phyloP scores from a whole-genome alignment of 1,140 invertebrate species.

The Paramacrobiotus metropolitanus region DNA sequence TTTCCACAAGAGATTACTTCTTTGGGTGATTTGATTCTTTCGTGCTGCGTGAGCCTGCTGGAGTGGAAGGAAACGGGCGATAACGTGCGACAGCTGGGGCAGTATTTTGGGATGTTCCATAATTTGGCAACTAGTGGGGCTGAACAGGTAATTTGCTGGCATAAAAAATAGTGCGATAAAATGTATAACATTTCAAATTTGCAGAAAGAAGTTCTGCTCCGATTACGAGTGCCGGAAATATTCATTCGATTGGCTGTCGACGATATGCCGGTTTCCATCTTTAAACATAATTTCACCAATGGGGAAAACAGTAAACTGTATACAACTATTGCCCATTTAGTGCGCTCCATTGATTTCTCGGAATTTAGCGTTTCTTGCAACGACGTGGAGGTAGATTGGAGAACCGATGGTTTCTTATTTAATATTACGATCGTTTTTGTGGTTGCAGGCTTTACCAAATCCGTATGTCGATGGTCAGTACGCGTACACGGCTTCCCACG shows the following conservation, averaged over 20 bases:
- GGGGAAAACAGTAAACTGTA: background rate
- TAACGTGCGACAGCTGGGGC: background rate
- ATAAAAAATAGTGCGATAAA: background rate
- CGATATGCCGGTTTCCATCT: background rate
- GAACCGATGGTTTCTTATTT: background rate
- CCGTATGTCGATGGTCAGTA: background rate
- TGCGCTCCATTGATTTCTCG: background rate
- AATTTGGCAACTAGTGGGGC: background rate
- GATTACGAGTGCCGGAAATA: background rate
- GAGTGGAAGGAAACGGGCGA: background rate
- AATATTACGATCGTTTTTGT: background rate
- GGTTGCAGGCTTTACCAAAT: background rate
- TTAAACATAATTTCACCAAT: background rate
- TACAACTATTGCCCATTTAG: background rate
- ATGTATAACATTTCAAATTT: background rate
- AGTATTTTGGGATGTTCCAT: background rate
- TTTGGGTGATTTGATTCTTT: background rate
- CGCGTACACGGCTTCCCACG: background rate
- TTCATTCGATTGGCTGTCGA: background rate
- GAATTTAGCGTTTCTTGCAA: background rate
- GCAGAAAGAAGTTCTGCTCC: background rate
- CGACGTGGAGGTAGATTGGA: background rate
- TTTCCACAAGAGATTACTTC: background rate
- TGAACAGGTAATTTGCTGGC: background rate
- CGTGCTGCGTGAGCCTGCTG: background rate